Base-by-base conservation (phyloP, 1,140 invertebrate species). In the Ladona fulva region DNA sequence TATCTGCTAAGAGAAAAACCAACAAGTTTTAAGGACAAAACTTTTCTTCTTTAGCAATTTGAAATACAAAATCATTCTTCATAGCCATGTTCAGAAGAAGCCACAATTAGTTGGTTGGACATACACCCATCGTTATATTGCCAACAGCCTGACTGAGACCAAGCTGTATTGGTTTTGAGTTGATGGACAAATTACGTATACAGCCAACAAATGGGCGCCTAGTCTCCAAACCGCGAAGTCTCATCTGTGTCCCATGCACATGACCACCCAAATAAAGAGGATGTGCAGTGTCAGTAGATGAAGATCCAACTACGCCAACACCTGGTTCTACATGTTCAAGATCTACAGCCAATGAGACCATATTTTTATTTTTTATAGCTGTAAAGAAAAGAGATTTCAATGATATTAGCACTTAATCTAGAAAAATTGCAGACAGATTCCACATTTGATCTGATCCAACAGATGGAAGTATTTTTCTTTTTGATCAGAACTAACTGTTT, bases 201-300 rank as follows among this genome's bases (percentile, higher is more conserved):
- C 95, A 97, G 0, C 96, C 96, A 29, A 94, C 90, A 83, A 90
- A 97, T 76, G 93, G 91, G 16, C 89, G 86, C 0, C 86, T 86
- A 0, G 91, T 90, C 22, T 83, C 82, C 12, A 90, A 84, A 25
- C 91, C 91, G 44, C 89, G 81, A 83, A 89, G 1, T 29, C 42
- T 25, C 11, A 75, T 76, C 77, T 74, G 77, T 10, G 25, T 22
- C 81, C 82, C 81, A 85, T 89, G 80, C 22, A 92, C 91, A 84
- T 97, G 91, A 0, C 96, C 96, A 44, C 97, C 97, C 80, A 99
- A 87, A 84, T 93, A 99, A 0, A 99, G 85, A 0, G 95, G 92
- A 81, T 95, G 91, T 37, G 90, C 92, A 0, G 96, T 96, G 79
- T 94, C 90, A 0, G 94, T 93, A 0, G 89, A 89, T 0, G 88